Evolutionary conservation across 1,140 invertebrate genomes (phyloP), one percentile per base, ranked within the genome.

Genomic region (Arion vulgaris): DNA sequence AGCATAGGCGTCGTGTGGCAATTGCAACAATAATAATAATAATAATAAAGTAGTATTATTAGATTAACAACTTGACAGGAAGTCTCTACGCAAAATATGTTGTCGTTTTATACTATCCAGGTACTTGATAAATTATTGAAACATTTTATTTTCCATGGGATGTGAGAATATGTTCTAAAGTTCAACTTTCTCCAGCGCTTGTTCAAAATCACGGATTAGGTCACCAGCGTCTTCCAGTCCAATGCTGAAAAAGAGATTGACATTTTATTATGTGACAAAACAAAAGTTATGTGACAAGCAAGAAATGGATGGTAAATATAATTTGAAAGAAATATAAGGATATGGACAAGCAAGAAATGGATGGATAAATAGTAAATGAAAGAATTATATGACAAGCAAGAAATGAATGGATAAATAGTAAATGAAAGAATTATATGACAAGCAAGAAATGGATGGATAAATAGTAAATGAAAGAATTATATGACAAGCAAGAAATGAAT

Each of bases 141-240:
- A n/a, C n/a, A n/a, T n/a, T n/a, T n/a, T n/a, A n/a, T n/a, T n/a
- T n/a, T n/a, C n/a, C n/a, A n/a, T n/a, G n/a, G n/a, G n/a, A n/a
- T n/a, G n/a, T n/a, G n/a, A n/a, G n/a, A n/a, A n/a, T n/a, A n/a
- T n/a, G 19, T 38, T 26, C 41, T 77, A 71, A 28, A 83, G 41
- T 53, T 75, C 28, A 0, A 90, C 88, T 82, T 89, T 89, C n/a
- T 90, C 88, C 45, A 94, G 84, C 15, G 97, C 97, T 92, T 96
- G 95, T 83, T 96, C 94, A 7, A 99, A 91, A 93, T 99, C 98
- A 36, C 93, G 91, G 36, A 98, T 95, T 26, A 99, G 93, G 93
- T 99, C 98, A 69, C 95, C 94, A 11, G 94, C 93, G 85, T 96
- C 95, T 93, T 99, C 98, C 9, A 99, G 91, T 11, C 98, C 98